These are phyloP conservation scores for Anguilla marmorata DNA, from an alignment of 2,797 vertebrate species.

Conservation along the genomic window DNA sequence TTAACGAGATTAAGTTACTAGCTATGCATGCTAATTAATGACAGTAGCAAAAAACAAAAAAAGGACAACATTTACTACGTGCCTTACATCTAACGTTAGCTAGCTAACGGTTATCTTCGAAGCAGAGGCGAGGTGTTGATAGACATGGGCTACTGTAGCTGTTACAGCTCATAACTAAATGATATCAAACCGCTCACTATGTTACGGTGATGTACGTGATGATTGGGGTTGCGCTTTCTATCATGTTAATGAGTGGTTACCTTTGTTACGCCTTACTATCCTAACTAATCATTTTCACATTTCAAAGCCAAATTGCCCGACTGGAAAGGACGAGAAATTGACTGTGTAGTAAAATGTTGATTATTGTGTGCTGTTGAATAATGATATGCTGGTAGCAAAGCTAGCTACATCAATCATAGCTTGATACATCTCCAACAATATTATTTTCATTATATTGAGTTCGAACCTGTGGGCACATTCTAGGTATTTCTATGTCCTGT, in stretches of 20 bases:
- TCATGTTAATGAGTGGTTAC: neutral
- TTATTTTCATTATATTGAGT: neutral
- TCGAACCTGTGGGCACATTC: neutral
- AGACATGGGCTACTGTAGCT: neutral
- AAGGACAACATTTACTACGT: neutral
- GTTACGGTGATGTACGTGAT: neutral
- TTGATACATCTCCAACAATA: neutral
- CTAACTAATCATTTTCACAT: neutral
- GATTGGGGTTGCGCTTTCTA: neutral
- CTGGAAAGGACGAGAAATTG: no score
- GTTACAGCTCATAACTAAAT: neutral
- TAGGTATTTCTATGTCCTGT: neutral
- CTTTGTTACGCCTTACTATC: neutral
- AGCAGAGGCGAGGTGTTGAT: neutral
- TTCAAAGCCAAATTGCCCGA: neutral
- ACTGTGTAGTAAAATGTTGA: no score
- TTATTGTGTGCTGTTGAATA: neutral
- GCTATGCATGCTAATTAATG: neutral
- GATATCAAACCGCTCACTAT: neutral
- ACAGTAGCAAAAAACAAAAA: neutral
- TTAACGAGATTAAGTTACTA: neutral
- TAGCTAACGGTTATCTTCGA: neutral
- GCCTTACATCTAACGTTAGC: neutral
- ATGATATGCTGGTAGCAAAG: neutral
- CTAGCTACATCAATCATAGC: neutral